Percentiles rank a stretch among this genome's conserved stretches.
phyloP scores from a whole-genome alignment of 2,888 invertebrate genomes.

The Drosophila robusta region DNA sequence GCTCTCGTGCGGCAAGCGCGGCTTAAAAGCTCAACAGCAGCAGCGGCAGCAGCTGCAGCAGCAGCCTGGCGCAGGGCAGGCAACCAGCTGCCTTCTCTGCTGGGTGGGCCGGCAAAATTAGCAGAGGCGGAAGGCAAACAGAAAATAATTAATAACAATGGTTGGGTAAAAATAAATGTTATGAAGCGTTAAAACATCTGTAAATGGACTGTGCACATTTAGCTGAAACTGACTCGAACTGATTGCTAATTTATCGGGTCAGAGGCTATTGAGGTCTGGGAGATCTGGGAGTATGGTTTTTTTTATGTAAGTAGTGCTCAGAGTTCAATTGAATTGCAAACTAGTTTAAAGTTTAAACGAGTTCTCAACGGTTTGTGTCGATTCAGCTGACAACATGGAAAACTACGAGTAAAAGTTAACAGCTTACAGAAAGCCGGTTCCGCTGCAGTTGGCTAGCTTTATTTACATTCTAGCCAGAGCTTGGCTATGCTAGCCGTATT shows the following conservation, averaged over 20 bases:
- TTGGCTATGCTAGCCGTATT: too few relatives aligned
- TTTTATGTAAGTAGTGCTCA: not conserved
- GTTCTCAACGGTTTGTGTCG: constrained; percentile 17
- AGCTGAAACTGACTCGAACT: not conserved
- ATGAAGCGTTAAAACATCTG: constrained; percentile 17
- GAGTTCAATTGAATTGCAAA: constrained; percentile 29
- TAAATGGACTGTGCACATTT: constrained; percentile 8
- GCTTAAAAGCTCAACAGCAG: constrained; percentile 21
- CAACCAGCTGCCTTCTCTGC: constrained; percentile 3
- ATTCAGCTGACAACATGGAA: constrained; percentile 29
- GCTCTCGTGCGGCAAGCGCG: not conserved
- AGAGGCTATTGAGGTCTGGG: not conserved
- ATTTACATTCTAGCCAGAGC: constrained; percentile 7
- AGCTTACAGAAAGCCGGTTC: constrained; percentile 23
- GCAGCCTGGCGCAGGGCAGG: constrained; percentile 8
- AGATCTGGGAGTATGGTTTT: not conserved
- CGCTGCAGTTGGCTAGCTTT: not conserved
- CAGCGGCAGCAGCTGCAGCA: not conserved
- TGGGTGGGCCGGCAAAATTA: constrained; percentile 43
- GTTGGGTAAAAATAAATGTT: constrained; percentile 45
- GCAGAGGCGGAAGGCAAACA: constrained; percentile 53
- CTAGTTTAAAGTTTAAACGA: constrained; percentile 45
- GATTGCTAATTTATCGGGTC: constrained; percentile 3
- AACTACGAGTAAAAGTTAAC: constrained; percentile 28
- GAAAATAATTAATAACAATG: not conserved